Conservation (phyloP, 2,797 vertebrate species). For the Sebastes trivittatus region DNA sequence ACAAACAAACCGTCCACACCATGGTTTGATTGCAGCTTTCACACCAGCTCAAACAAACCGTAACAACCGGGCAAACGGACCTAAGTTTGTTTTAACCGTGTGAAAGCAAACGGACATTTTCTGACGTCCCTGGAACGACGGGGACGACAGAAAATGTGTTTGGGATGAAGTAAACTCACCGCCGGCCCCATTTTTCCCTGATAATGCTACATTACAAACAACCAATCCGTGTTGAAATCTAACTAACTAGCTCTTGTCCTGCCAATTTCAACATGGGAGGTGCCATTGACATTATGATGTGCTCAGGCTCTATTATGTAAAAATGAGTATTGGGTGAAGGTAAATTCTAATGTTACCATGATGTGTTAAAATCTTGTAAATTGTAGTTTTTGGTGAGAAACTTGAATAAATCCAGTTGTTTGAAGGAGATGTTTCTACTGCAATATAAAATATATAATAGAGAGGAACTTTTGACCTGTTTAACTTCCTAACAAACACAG, state of each 20-base stretch:
- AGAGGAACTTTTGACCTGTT: fast-evolving
- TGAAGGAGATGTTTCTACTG: not conserved
- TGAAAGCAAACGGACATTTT: no score
- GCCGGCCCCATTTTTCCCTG: not conserved
- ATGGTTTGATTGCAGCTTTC: no score
- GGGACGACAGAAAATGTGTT: no score
- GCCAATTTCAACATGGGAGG: not conserved
- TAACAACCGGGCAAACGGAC: no score
- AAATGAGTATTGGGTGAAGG: fast-evolving
- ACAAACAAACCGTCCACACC: no score
- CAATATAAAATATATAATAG: not conserved
- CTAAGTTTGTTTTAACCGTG: no score
- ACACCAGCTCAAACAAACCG: no score
- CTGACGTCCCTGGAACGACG: no score
- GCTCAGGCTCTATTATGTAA: not conserved
- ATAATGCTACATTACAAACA: not conserved
- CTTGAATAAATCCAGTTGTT: not conserved
- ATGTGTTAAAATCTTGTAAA: not conserved
- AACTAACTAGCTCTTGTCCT: not conserved
- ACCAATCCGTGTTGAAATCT: no score
- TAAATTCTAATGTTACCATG: not conserved
- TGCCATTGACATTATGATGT: not conserved
- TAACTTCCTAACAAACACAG: not conserved
- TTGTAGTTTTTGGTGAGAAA: no score
- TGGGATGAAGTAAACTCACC: no score